A percentile compares a stretch with the other conserved stretches of the same genome.
These are phyloP conservation scores for Nemapogon koenigi DNA, from an alignment of 2,888 invertebrate species.

Conservation along the genomic window DNA sequence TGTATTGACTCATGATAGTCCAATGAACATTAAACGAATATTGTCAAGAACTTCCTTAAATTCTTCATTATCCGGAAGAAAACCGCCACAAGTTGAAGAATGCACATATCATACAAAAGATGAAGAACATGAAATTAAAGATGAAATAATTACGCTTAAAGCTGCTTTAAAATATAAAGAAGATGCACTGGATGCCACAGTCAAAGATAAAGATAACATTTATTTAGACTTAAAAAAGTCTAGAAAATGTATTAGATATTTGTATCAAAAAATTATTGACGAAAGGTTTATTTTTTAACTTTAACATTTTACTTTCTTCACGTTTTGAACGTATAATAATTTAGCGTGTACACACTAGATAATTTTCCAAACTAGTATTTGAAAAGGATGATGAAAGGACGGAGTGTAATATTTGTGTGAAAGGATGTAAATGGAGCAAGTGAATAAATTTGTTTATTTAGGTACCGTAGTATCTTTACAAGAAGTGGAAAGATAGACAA, in stretches of 20 bases:
- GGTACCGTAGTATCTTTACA: too few relatives aligned
- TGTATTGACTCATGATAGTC: constrained; percentile 20
- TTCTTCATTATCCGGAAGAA: constrained; percentile 25
- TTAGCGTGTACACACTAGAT: too few relatives aligned
- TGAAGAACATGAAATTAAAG: constrained; percentile 48
- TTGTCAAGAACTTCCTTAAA: constrained; percentile 26
- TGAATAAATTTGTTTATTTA: too few relatives aligned
- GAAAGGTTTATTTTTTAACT: constrained; percentile 38
- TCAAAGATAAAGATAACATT: constrained; percentile 58
- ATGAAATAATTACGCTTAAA: constrained; percentile 43
- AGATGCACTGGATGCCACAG: constrained; percentile 42
- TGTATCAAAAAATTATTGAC: constrained; percentile 59
- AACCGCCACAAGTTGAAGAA: constrained; percentile 24
- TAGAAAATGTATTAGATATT: constrained; percentile 44
- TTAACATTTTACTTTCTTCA: too few relatives aligned
- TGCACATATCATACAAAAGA: constrained; percentile 25
- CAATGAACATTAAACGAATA: constrained; percentile 29
- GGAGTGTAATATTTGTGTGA: too few relatives aligned
- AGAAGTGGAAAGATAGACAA: too few relatives aligned
- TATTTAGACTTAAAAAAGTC: constrained; percentile 48
- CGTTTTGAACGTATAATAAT: too few relatives aligned
- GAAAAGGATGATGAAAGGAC: too few relatives aligned
- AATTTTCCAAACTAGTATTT: too few relatives aligned
- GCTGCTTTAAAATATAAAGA: constrained; percentile 50
- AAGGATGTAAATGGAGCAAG: too few relatives aligned